These are phyloP conservation scores for Acomys russatus DNA, from an alignment of 2,797 vertebrate species.

Conservation along the genomic window DNA sequence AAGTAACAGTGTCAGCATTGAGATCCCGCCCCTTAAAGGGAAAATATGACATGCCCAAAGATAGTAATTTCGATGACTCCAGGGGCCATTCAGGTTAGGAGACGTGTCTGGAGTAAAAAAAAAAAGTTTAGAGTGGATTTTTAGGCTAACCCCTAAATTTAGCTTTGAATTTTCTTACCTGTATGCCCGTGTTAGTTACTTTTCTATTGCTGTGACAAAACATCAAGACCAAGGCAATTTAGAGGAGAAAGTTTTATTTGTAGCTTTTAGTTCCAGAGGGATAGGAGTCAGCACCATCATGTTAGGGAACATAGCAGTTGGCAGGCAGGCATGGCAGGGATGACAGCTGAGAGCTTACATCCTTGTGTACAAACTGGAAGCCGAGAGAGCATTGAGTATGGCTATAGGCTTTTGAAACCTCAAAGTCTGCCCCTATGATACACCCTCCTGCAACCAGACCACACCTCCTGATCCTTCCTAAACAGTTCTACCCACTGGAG, in stretches of 20 bases:
- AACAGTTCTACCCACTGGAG: neutral
- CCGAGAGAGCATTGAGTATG: neutral
- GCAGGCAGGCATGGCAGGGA: neutral
- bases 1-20: neutral
- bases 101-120: neutral
- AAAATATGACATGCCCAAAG: neutral
- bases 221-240: neutral
- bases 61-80: neutral
- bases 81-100: fast-evolving
- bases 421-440: neutral
- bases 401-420: neutral
- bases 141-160: no score
- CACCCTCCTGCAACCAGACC: neutral
- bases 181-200: no score
- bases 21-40: neutral
- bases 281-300: neutral
- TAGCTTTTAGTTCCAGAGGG: neutral
- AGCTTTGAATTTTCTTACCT: neutral
- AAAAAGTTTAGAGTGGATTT: neutral
- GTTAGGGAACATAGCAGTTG: neutral
- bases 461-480: neutral
- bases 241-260: neutral
- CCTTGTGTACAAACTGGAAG: neutral
- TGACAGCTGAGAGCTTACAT: neutral
- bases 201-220: neutral